A percentile compares a stretch with the other conserved stretches of the same genome.
Conservation (phyloP, 2,113 vertebrate genomes). For the Microtus oregoni region DNA sequence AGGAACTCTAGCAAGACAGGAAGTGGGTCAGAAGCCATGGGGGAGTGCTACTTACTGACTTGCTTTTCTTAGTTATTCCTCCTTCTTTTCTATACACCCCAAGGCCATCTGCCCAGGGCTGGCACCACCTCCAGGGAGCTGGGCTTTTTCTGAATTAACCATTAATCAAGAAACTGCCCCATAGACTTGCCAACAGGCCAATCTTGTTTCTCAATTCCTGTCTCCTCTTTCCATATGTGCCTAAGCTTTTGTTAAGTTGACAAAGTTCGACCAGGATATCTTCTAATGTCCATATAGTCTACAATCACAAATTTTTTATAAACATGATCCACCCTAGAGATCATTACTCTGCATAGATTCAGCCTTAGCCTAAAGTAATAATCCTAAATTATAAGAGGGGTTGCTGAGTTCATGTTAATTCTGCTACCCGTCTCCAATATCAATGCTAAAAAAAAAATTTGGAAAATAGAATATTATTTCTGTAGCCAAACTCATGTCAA, state of each 20-base stretch:
- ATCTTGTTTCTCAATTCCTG: not conserved
- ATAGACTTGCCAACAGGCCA: not conserved
- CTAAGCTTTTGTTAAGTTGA: not conserved
- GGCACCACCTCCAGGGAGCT: not conserved
- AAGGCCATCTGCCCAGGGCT: not conserved
- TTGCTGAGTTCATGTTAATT: constrained; percentile 32
- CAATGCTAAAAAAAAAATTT: not conserved
- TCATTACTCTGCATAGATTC: not conserved
- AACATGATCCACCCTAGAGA: not conserved
- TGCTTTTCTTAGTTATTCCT: not conserved
- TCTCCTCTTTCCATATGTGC: not conserved
- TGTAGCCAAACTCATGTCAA: not conserved
- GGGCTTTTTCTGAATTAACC: not conserved
- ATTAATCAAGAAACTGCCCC: not conserved
- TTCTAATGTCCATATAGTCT: not conserved
- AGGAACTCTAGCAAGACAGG: not conserved
- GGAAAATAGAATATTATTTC: not conserved
- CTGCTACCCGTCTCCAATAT: not conserved
- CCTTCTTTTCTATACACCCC: not conserved
- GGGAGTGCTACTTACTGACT: not conserved
- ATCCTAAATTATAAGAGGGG: not conserved
- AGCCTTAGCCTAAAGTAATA: constrained; percentile 17
- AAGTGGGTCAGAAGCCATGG: not conserved
- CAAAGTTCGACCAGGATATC: not conserved
- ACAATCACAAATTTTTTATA: not conserved